Evolutionary conservation across 2,113 vertebrate species (phyloP).

Genomic region (Campylomormyrus numenius): DNA sequence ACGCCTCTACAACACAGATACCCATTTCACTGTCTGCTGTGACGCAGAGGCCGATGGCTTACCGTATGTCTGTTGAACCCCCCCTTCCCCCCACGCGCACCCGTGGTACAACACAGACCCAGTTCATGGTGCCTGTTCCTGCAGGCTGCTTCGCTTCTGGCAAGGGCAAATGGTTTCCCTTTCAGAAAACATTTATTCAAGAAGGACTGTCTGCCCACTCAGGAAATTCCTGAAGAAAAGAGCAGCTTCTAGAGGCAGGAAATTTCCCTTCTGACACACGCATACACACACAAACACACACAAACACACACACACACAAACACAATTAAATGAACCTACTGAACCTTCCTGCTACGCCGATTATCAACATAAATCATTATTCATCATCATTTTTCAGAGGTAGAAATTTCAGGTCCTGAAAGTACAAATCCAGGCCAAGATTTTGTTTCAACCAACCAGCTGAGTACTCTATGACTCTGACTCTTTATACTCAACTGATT

Average conservation of each 20-base stretch:
- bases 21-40: neutral
- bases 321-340: slow-evolving; percentile 18
- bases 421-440: too few species aligned
- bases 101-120: neutral
- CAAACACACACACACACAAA: slow-evolving; percentile 36
- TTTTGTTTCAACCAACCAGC: too few species aligned
- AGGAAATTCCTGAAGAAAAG: slow-evolving; percentile 98
- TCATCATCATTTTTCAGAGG: neutral
- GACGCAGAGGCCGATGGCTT: neutral
- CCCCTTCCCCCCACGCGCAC: neutral
- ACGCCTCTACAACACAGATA: neutral
- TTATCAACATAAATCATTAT: neutral
- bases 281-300: slow-evolving; percentile 40
- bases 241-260: slow-evolving; percentile 95
- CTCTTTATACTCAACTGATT: too few species aligned
- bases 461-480: too few species aligned
- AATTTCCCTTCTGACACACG: slow-evolving; percentile 88
- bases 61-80: neutral
- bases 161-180: slow-evolving; percentile 79
- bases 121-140: slow-evolving; percentile 23
- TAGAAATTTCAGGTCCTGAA: too few species aligned
- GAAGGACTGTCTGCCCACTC: slow-evolving; percentile 95
- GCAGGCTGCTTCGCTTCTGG: slow-evolving; percentile 45
- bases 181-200: slow-evolving; percentile 93
- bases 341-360: neutral